Evolutionary conservation across 2,888 invertebrate species (phyloP).

Genomic region (Dichetophora obliterata): DNA sequence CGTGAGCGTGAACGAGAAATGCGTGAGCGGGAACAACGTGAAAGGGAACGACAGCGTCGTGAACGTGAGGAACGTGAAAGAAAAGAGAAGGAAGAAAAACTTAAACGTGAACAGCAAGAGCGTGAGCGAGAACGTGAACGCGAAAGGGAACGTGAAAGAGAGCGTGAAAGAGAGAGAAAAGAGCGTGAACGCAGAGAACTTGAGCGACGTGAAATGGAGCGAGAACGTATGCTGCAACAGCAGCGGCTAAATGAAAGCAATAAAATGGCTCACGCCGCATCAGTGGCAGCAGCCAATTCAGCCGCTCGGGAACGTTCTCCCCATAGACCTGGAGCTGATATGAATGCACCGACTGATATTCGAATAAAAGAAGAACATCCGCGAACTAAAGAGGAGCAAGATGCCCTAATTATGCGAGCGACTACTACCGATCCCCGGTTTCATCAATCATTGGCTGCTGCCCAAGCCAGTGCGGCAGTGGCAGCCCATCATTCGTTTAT

Average conservation of each 20-base stretch:
- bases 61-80: conserved; percentile 70
- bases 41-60: conserved; percentile 68
- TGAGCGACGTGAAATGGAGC: conserved; percentile 74
- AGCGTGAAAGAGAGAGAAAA: conserved; percentile 73
- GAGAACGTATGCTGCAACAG: conserved; percentile 75
- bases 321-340: conserved; percentile 76
- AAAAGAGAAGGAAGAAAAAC: conserved; percentile 71
- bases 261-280: conserved; percentile 68
- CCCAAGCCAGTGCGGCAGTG: conserved; percentile 66
- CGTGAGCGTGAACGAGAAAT: conserved; percentile 68
- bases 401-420: conserved; percentile 70
- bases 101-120: conserved; percentile 73
- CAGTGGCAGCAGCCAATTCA: conserved; percentile 61
- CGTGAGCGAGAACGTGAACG: conserved; percentile 69
- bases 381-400: conserved; percentile 70
- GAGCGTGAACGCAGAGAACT: conserved; percentile 75
- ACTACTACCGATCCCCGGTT: conserved; percentile 72
- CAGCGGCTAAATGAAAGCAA: conserved; percentile 71
- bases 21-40: conserved; percentile 69
- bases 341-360: conserved; percentile 55
- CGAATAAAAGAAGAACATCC: conserved; percentile 74
- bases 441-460: conserved; percentile 70
- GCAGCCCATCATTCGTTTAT: conserved; percentile 71
- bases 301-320: conserved; percentile 78
- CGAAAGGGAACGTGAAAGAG: conserved; percentile 71